Conservation (phyloP, 2,113 vertebrate species). For the Otus sunia region DNA sequence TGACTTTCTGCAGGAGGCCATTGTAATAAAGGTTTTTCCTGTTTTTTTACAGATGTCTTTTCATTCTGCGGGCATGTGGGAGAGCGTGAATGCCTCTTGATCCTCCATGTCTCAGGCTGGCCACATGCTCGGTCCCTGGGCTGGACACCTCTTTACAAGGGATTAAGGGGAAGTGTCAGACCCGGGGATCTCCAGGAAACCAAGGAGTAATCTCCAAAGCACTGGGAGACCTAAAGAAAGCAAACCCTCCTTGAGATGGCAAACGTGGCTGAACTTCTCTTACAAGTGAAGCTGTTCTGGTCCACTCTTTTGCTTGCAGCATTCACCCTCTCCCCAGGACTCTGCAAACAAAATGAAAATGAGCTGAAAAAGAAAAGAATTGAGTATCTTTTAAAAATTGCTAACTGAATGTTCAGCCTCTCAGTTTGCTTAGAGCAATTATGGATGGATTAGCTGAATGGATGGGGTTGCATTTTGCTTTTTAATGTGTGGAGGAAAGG, state of each 20-base stretch:
- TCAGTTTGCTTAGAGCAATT: not conserved
- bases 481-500: not conserved
- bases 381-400: not conserved
- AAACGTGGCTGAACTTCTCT: not conserved
- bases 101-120: not conserved
- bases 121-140: accelerated
- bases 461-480: not conserved
- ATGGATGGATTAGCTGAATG: not conserved
- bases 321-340: not conserved
- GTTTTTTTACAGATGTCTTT: not conserved
- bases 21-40: not conserved
- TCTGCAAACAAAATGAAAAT: not conserved
- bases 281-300: not conserved
- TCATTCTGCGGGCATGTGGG: accelerated
- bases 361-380: not conserved
- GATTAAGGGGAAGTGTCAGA: not conserved
- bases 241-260: not conserved
- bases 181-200: not conserved
- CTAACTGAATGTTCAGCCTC: not conserved
- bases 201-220: not conserved
- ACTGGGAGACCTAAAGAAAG: not conserved
- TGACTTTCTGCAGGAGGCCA: not conserved
- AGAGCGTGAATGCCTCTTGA: accelerated
- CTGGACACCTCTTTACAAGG: not conserved
- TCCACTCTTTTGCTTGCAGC: not conserved